Evolutionary conservation across 2,113 vertebrate genomes (phyloP), one percentile per base, ranked within the genome.

Genomic region (Scomber colias): DNA sequence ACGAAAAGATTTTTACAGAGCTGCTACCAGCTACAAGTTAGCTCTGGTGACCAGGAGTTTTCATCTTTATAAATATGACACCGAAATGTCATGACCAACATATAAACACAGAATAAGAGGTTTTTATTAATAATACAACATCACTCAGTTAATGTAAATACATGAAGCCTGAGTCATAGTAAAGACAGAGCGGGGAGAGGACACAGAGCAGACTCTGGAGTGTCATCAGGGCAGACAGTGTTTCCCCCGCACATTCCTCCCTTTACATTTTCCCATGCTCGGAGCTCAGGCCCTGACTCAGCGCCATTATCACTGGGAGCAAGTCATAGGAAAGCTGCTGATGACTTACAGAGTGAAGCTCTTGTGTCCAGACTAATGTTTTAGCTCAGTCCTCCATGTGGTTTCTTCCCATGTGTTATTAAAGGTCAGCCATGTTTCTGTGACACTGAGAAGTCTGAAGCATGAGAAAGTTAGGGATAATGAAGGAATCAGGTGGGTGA

Each of bases 241-340:
- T 77, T 88, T 86, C 85, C 82, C 93, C 81, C 89, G 61, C 88
- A 93, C 90, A 94, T 94, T 94, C 93, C 92, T 89, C 50, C 78
- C 77, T 69, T 82, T 90, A 80, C 75, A 91, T 88, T 93, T 94
- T 94, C 93, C 93, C 93, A 94, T 92, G 92, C 90, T 92, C 81
- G 3, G 73, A 83, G 88, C 92, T 79, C 72, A 12, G 76, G 78
- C 68, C 79, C 93, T 89, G 91, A 92, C 87, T 92, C 91, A 92
- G 85, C 88, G 76, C 69, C 84, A 87, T 88, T 87, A 88, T 89
- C 87, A 65, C 85, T 76, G 85, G 71, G 86, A 89, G 62, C 73
- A 59, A 81, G 84, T 92, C 92, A 80, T 80, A 79, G 85, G 85
- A 82, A 89, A 89, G 88, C 90, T 75, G 81, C 81, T 86, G 93